Evolutionary conservation across 2,797 vertebrate genomes (phyloP).

Genomic region (Intellagama lesueurii): DNA sequence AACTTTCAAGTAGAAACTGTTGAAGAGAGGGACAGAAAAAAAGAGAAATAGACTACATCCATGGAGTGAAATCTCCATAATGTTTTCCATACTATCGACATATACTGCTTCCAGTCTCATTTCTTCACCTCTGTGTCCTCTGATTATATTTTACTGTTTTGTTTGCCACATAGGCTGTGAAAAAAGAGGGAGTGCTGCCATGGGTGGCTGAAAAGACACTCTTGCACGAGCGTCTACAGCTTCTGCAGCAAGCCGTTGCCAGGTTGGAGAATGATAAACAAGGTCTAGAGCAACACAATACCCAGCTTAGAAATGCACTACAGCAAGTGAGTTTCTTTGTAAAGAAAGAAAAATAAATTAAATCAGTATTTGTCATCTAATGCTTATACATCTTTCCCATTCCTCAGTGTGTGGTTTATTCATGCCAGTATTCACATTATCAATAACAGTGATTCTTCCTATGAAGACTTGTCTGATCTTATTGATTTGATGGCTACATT

Average conservation of each 20-base stretch:
- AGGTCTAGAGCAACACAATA: constrained; percentile 62
- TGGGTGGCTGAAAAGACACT: constrained; percentile 58
- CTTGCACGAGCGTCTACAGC: constrained; percentile 63
- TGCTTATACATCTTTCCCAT: background rate
- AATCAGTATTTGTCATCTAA: background rate
- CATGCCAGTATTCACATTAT: background rate
- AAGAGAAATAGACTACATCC: background rate
- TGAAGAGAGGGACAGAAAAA: background rate
- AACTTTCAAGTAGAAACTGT: background rate
- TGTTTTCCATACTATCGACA: background rate
- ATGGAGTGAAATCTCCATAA: background rate
- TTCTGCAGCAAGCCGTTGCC: constrained; percentile 67
- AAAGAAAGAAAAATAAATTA: background rate
- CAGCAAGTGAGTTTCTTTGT: constrained; percentile 57
- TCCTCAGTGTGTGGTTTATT: background rate
- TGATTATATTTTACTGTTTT: constrained; percentile 24
- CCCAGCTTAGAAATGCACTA: constrained; percentile 64
- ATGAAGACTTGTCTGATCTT: background rate
- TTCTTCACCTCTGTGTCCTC: background rate
- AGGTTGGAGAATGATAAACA: constrained; percentile 72
- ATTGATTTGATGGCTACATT: background rate
- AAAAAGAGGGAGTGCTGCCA: constrained; percentile 24
- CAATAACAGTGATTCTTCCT: background rate
- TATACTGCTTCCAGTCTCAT: background rate
- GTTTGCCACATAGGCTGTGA: constrained; percentile 47